Evolutionary conservation across 2,888 invertebrate genomes (phyloP).

Genomic region (Nesidiocoris tenuis): DNA sequence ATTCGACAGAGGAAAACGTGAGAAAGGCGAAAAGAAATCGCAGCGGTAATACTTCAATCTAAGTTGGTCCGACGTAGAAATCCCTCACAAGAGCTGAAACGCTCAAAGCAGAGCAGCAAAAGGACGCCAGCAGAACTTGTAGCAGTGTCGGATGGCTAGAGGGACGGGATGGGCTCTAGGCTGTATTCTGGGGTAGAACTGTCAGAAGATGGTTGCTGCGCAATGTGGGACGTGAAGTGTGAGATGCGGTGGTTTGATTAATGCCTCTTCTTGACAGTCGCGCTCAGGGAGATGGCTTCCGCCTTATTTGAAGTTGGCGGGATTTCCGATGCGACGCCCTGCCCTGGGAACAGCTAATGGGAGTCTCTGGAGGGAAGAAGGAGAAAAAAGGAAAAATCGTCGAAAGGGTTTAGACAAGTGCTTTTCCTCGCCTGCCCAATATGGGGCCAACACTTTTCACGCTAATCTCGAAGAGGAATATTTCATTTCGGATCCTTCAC

Average conservation of each 20-base stretch:
- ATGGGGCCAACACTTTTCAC: not conserved
- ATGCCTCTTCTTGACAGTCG: not conserved
- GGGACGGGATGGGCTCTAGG: not conserved
- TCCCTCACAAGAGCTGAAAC: slow-evolving; percentile 4
- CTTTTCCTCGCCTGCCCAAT: not conserved
- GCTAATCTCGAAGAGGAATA: not conserved
- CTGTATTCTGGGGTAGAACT: not conserved
- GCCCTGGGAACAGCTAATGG: not conserved
- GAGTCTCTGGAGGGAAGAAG: not conserved
- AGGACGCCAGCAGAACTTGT: not conserved
- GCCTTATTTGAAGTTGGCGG: not conserved
- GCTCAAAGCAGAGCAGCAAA: not conserved
- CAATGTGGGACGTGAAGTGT: not conserved
- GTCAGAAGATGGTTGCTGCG: not conserved
- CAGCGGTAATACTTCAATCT: slow-evolving; percentile 19
- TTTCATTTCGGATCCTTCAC: too few species aligned
- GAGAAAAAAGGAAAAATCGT: not conserved
- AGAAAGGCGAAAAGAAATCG: not conserved
- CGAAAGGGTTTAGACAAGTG: not conserved
- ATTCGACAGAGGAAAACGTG: not conserved
- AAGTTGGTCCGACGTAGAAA: slow-evolving; percentile 19
- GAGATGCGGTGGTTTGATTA: not conserved
- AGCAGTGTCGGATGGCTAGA: not conserved
- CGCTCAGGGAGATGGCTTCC: not conserved
- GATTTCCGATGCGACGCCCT: not conserved